phyloP scores from a whole-genome alignment of 2,888 invertebrate genomes.

The Phengaris alcon region DNA sequence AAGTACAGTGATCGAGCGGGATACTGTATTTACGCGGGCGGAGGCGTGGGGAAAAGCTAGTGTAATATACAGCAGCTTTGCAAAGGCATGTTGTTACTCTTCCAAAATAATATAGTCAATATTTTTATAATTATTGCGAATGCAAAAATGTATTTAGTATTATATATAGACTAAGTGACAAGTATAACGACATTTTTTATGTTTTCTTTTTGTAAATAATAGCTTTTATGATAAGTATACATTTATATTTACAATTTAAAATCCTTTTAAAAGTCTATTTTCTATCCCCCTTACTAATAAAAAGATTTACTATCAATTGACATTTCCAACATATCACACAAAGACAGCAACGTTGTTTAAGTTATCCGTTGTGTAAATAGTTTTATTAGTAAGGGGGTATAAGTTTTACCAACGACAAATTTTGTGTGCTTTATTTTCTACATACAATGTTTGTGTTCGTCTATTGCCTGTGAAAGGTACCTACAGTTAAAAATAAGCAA shows the following conservation, averaged over 20 bases:
- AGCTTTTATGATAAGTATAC: conserved; percentile 5
- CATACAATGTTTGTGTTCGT: background rate
- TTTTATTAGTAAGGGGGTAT: too few species aligned
- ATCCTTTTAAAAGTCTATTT: background rate
- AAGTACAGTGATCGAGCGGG: too few species aligned
- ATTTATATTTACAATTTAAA: conserved; percentile 22
- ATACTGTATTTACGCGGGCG: too few species aligned
- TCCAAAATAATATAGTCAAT: conserved; percentile 61
- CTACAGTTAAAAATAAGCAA: background rate
- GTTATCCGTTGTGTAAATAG: too few species aligned
- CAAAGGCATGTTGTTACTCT: conserved; percentile 45
- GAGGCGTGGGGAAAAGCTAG: too few species aligned
- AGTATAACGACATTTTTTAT: conserved; percentile 38
- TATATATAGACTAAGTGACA: conserved; percentile 48
- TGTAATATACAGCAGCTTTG: conserved; percentile 1
- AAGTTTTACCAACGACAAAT: background rate
- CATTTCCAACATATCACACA: too few species aligned
- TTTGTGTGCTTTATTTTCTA: too few species aligned
- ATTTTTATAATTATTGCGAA: conserved; percentile 64
- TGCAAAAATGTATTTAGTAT: conserved; percentile 55
- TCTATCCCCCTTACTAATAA: background rate
- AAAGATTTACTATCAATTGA: too few species aligned
- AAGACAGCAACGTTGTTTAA: too few species aligned
- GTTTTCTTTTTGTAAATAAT: conserved; percentile 28
- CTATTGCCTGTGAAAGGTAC: background rate